Percentiles rank a stretch among this genome's conserved stretches.
phyloP scores from a whole-genome alignment of 1,140 invertebrate genomes.

The Sesamia nonagrioides region DNA sequence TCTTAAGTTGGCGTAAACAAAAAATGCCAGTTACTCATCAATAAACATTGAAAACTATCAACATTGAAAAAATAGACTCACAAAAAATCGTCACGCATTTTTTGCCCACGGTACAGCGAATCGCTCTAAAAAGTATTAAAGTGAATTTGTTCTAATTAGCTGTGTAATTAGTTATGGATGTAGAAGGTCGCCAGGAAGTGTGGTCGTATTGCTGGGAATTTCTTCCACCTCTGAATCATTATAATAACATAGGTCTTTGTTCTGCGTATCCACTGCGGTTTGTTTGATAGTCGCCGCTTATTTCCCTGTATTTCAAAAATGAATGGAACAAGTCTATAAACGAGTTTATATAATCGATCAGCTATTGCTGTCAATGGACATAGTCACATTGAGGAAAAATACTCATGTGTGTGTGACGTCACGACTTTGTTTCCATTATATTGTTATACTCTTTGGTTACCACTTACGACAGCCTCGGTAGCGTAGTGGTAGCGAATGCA shows the following conservation, averaged over 20 bases:
- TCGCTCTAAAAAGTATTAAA: slow-evolving; percentile 27
- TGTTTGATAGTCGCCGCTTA: not conserved
- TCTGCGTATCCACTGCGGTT: slow-evolving; percentile 43
- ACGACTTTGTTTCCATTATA: too few species aligned
- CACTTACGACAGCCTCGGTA: too few species aligned
- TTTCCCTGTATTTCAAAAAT: slow-evolving; percentile 23
- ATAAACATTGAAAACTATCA: not conserved
- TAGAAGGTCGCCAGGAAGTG: slow-evolving; percentile 49
- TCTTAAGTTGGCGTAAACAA: not conserved
- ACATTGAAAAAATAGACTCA: not conserved
- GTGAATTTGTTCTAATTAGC: slow-evolving; percentile 46
- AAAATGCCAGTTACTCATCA: not conserved
- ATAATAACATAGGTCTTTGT: slow-evolving; percentile 27
- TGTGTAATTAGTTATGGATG: slow-evolving; percentile 37
- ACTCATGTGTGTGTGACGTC: not conserved
- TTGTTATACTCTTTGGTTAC: too few species aligned
- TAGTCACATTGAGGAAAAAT: not conserved
- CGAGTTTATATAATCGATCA: not conserved
- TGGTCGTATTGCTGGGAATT: slow-evolving; percentile 29
- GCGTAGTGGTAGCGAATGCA: too few species aligned
- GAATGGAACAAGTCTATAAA: slow-evolving; percentile 13
- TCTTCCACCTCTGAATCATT: slow-evolving; percentile 49
- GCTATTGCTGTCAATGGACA: not conserved
- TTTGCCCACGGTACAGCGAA: slow-evolving; percentile 1
- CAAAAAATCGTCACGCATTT: slow-evolving; percentile 28